Conservation (phyloP, 2,797 vertebrate genomes). For the Microchirus variegatus region DNA sequence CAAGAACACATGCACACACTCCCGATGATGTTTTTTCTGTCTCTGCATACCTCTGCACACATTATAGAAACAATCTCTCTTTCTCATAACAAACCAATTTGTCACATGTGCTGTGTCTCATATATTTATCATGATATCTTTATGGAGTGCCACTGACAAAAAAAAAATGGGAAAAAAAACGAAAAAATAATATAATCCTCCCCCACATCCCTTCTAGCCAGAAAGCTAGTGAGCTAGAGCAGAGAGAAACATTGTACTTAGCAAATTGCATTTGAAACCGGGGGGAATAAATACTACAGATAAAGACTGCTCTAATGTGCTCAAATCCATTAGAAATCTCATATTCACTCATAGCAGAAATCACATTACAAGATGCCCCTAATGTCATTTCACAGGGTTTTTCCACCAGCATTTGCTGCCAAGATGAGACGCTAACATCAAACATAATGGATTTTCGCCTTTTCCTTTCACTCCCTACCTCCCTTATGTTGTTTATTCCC, state of each 20-base stretch:
- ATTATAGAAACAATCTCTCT: constrained; percentile 39
- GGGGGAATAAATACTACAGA: constrained; percentile 84
- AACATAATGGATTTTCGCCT: constrained; percentile 83
- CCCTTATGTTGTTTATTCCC: constrained; percentile 48
- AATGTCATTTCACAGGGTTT: constrained; percentile 82
- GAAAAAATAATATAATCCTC: constrained; percentile 61
- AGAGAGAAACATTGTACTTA: constrained; percentile 79
- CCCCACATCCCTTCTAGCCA: constrained; percentile 58
- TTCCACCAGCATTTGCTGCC: constrained; percentile 65
- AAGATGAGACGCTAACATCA: constrained; percentile 79
- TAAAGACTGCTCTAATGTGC: constrained; percentile 84
- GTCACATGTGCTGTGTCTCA: constrained; percentile 46
- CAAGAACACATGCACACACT: not conserved
- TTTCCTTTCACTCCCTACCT: constrained; percentile 38
- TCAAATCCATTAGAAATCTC: constrained; percentile 87
- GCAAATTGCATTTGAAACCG: constrained; percentile 84
- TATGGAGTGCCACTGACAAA: constrained; percentile 29
- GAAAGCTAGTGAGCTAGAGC: constrained; percentile 57
- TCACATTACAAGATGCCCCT: constrained; percentile 82
- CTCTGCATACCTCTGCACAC: constrained; percentile 39
- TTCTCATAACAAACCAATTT: constrained; percentile 62
- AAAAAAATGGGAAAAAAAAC: constrained; percentile 40
- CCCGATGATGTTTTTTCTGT: constrained; percentile 16
- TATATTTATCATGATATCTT: constrained; percentile 63
- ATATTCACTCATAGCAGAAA: constrained; percentile 84